Base-by-base conservation (phyloP, 2,888 invertebrate species). In the Drosophila eohydei region DNA sequence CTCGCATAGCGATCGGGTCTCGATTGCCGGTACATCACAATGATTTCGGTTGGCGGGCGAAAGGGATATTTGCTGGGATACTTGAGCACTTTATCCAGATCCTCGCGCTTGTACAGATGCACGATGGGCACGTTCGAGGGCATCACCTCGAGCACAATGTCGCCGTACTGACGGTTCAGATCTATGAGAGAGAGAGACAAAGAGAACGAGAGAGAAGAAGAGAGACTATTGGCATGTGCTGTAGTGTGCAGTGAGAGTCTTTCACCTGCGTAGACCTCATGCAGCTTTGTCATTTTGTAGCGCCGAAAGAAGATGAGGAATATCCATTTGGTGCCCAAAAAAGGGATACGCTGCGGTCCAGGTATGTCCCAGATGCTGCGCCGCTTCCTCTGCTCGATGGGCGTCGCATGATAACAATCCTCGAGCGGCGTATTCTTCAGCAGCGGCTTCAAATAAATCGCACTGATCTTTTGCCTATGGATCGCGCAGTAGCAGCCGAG, bases 11-110 rank as follows among this genome's bases (percentile, higher is more conserved):
- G 94, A 89, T 97, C 97, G 0, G 96, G 96, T 21, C 96, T 94
- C 48, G 95, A 95, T 60, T 93, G 94, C 36, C 97, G 94, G 93
- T 97, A 97, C 83, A 95, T 94, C 54, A 96, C 95, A 30, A 96
- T 95, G 78, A 97, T 96, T 93, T 97, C 97, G 2, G 96, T 96
- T 38, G 96, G 96, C 12, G 97, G 97, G 21, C 97, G 94, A 84
- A 96, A 95, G 0, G 97, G 97, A 86, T 95, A 95, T 90, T 95
- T 95, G 73, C 96, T 95, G 12, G 95, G 95, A 71, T 95, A 94
- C 78, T 95, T 95, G n/a, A 97, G 93, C 16, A 97, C 95, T 36
- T 95, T 94, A 89, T 97, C 97, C 74, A 97, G 95, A 76, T 97
- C 97, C 1, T 93, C 92, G 40, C 95, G 94, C 58, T 95, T 95